A percentile compares a stretch with the other conserved stretches of the same genome.
phyloP scores from a whole-genome alignment of 2,797 vertebrate species.

The Channa striata region DNA sequence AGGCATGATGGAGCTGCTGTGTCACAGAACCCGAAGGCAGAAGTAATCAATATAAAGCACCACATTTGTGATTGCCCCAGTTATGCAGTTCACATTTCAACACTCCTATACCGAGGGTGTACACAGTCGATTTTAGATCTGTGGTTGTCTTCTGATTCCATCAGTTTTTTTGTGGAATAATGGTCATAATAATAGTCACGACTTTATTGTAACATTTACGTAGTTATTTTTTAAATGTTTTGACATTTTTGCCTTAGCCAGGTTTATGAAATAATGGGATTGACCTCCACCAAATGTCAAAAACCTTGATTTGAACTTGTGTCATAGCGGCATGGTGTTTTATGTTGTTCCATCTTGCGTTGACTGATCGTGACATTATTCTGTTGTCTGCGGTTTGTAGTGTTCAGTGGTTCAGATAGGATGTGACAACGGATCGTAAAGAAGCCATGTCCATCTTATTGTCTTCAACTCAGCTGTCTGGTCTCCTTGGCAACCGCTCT shows the following conservation, averaged over 20 bases:
- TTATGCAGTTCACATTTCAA: neutral
- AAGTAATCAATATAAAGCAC: constrained; percentile 59
- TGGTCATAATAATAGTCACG: too few species aligned
- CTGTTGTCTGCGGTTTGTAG: constrained; percentile 35
- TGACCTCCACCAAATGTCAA: constrained; percentile 2
- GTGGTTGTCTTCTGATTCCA: neutral
- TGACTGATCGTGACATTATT: constrained; percentile 12
- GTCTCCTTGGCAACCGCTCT: constrained; percentile 62
- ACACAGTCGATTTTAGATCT: neutral
- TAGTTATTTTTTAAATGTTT: neutral
- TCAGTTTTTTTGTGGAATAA: neutral
- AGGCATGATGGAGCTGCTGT: constrained; percentile 61
- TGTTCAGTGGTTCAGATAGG: constrained; percentile 17
- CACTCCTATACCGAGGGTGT: neutral
- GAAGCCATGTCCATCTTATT: constrained; percentile 35
- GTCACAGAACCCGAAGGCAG: constrained; percentile 62
- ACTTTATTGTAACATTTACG: neutral
- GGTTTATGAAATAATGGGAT: neutral
- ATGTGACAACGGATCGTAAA: constrained; percentile 48
- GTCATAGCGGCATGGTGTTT: neutral
- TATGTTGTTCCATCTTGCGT: neutral
- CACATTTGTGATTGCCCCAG: constrained; percentile 20
- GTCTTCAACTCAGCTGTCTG: constrained; percentile 53
- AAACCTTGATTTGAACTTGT: constrained; percentile 3
- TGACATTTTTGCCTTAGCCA: neutral